phyloP scores from a whole-genome alignment of 2,113 vertebrate genomes.

The Cyphomyrus discorhynchus region DNA sequence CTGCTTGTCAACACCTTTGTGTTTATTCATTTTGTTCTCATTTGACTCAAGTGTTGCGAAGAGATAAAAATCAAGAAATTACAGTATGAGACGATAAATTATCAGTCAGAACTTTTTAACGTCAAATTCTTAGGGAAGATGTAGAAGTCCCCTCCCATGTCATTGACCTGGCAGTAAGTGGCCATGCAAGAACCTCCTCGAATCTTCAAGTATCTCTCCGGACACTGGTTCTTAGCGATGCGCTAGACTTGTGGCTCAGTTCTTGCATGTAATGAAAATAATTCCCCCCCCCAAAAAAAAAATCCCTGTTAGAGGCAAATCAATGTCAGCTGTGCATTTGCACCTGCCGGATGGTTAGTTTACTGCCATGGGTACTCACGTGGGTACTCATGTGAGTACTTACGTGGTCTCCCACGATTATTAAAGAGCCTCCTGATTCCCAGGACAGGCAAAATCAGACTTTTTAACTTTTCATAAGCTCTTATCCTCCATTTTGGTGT shows the following conservation, averaged over 20 bases:
- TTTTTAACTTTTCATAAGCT: neutral
- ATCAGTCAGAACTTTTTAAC: neutral
- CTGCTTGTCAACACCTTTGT: neutral
- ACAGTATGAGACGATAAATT: neutral
- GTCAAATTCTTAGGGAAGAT: neutral
- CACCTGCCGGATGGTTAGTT: neutral
- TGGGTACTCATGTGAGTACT: no score
- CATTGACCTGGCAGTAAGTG: neutral
- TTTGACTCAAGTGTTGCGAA: neutral
- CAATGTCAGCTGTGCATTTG: neutral
- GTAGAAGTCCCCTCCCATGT: neutral
- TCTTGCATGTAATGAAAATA: neutral
- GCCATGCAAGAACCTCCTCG: neutral
- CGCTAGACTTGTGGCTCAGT: no score
- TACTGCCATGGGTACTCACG: neutral
- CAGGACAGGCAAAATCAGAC: neutral
- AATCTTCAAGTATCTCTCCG: neutral
- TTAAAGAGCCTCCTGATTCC: neutral
- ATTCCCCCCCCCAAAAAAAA: neutral
- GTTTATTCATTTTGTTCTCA: neutral
- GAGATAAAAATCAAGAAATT: neutral
- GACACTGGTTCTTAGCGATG: neutral
- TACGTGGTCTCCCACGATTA: neutral
- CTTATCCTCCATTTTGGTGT: neutral
- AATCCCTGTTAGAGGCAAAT: neutral